Evolutionary conservation across 2,888 invertebrate genomes (phyloP), one percentile per base, ranked within the genome.

Genomic region (Epicampocera succincta): DNA sequence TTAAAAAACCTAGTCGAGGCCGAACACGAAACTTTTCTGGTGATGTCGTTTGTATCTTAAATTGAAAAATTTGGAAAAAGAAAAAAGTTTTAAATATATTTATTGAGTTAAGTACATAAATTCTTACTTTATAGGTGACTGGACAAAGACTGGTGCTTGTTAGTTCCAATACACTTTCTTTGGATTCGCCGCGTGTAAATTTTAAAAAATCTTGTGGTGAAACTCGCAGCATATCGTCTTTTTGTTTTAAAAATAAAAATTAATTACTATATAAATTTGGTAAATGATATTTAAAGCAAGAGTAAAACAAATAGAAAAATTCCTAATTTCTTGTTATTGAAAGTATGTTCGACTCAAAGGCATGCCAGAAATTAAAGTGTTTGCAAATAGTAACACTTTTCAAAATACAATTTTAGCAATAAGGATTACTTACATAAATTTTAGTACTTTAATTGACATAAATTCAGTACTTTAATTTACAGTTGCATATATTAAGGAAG

Each of bases 21-120:
- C 97, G 93, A 1, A 99, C 99, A 38, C 97, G 93, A 91, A 97
- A 99, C 90, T 98, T 98, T 87, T 98, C 97, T 0, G 98, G 99
- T 0, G 98, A 96, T 3, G 98, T 99, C 13, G 98, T 99, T 91
- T 99, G 96, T 83, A 99, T 95, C 95, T 98, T 25, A 0, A 25
- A 11, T 9, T 1, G 12, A n/a, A 4, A 9, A 33, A 48, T 17
- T 3, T 29, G 6, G 9, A 33, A 33, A 33, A 33, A 33, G 8
- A 9, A 33, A 33, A 9, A 9, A 1, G 3, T 33, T 6, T 3
- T 9, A 33, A 33, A 33, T 33, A 1, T 1, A 33, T 8, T 33
- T 6, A 33, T 9, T 33, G 8, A 33, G 33, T 9, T 33, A 33
- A 9, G 3, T 8, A 33, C 3, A 9, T 33, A 8, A 33, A 33